phyloP scores from a whole-genome alignment of 2,113 vertebrate genomes.

The Hucho hucho region DNA sequence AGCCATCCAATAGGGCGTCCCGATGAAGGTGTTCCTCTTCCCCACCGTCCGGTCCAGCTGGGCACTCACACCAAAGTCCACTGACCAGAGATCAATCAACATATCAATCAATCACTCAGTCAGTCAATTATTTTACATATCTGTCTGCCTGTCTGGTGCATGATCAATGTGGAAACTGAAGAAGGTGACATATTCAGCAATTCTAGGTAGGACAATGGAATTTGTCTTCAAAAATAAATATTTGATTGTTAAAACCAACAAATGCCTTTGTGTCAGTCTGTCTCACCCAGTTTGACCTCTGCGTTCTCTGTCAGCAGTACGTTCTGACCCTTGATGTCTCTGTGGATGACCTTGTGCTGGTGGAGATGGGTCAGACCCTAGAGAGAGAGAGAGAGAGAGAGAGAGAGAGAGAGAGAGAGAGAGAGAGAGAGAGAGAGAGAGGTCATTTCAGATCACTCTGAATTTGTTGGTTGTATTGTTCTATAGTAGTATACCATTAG shows the following conservation, averaged over 20 bases:
- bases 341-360: slow-evolving; percentile 89
- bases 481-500: too few relatives aligned
- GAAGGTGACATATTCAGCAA: too few relatives aligned
- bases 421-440: background rate
- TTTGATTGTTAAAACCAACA: background rate
- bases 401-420: background rate
- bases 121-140: background rate
- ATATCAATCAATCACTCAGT: background rate
- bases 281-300: slow-evolving; percentile 87
- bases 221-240: too few relatives aligned
- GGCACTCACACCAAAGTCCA: slow-evolving; percentile 91
- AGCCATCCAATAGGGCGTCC: slow-evolving; percentile 94
- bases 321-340: slow-evolving; percentile 94
- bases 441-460: too few relatives aligned
- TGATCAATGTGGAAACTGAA: background rate
- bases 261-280: background rate
- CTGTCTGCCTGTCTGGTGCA: background rate
- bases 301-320: slow-evolving; percentile 89
- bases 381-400: slow-evolving; percentile 11
- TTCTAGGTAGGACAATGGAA: too few relatives aligned
- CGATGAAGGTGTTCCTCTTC: slow-evolving; percentile 88
- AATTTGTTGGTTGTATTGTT: too few relatives aligned
- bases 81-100: slow-evolving; percentile 51
- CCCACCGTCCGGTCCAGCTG: slow-evolving; percentile 87
- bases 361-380: slow-evolving; percentile 91